Conservation (phyloP, 2,888 invertebrate species). For the Choreutis nemorana region DNA sequence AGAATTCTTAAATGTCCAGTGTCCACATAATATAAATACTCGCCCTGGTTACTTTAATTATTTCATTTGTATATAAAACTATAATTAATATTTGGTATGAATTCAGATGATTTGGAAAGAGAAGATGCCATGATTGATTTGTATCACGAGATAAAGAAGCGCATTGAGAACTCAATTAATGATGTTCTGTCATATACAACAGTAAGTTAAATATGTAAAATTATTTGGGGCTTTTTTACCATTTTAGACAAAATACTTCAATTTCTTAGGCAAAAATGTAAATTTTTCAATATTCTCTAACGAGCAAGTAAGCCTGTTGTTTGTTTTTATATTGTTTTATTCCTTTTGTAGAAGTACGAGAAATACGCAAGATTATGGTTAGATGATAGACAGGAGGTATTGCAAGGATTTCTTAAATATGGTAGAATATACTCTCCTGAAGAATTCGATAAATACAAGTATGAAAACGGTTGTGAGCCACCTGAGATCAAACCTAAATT, state of each 20-base stretch:
- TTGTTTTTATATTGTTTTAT: not conserved
- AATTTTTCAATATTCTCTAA: not conserved
- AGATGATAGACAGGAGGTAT: constrained; percentile 78
- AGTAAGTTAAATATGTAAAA: constrained; percentile 22
- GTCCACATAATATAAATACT: too few species aligned
- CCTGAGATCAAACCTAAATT: constrained; percentile 69
- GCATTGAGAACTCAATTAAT: constrained; percentile 48
- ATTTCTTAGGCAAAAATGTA: not conserved
- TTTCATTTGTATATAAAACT: too few species aligned
- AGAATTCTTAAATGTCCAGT: too few species aligned
- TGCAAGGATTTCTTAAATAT: constrained; percentile 79
- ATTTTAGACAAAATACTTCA: not conserved
- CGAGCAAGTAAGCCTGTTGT: not conserved
- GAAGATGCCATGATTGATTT: constrained; percentile 68
- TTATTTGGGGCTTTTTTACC: not conserved
- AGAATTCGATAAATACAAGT: constrained; percentile 69
- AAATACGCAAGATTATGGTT: constrained; percentile 83
- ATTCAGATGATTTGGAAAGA: constrained; percentile 64
- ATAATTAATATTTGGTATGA: too few species aligned
- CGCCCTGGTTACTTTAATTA: too few species aligned
- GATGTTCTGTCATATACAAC: constrained; percentile 40
- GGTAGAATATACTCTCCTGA: constrained; percentile 76
- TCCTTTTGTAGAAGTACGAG: constrained; percentile 55
- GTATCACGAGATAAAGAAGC: constrained; percentile 60
- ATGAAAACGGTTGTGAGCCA: constrained; percentile 54